phyloP scores from a whole-genome alignment of 2,797 vertebrate genomes.

The Enteromius thamalakanensis region DNA sequence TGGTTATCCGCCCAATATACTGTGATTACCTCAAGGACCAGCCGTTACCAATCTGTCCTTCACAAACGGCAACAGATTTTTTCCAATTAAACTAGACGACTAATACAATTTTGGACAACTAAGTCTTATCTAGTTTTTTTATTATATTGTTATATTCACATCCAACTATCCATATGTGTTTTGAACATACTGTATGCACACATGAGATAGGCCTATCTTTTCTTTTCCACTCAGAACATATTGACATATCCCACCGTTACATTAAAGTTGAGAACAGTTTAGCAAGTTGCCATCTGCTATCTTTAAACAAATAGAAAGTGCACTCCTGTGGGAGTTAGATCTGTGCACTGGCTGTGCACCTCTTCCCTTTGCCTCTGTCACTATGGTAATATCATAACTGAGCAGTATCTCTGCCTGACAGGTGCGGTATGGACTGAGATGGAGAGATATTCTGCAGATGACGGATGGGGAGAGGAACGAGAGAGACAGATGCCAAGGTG shows the following conservation, averaged over 20 bases:
- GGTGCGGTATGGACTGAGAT: constrained; percentile 30
- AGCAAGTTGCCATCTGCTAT: neutral
- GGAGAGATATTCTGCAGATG: constrained; percentile 29
- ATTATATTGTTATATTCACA: too few relatives aligned
- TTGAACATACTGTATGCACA: neutral
- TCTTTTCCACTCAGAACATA: neutral
- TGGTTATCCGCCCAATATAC: neutral
- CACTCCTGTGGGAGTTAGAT: neutral
- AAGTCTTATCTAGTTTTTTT: too few relatives aligned
- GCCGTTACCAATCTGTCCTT: too few relatives aligned
- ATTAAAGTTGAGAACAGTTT: neutral
- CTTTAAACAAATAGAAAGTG: constrained; percentile 6
- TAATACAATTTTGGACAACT: neutral
- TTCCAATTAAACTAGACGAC: neutral
- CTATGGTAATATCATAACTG: constrained; percentile 39
- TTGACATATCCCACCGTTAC: neutral
- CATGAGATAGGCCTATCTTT: neutral
- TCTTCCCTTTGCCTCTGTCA: constrained; percentile 16
- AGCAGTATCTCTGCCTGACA: constrained; percentile 33
- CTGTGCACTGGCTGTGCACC: neutral
- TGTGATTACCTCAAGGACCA: too few relatives aligned
- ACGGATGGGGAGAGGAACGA: constrained; percentile 11
- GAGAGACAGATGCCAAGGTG: constrained; percentile 10
- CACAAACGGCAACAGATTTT: neutral
- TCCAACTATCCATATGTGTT: neutral